Evolutionary conservation across 2,797 vertebrate genomes (phyloP).

Genomic region (Gymnodraco acuticeps): DNA sequence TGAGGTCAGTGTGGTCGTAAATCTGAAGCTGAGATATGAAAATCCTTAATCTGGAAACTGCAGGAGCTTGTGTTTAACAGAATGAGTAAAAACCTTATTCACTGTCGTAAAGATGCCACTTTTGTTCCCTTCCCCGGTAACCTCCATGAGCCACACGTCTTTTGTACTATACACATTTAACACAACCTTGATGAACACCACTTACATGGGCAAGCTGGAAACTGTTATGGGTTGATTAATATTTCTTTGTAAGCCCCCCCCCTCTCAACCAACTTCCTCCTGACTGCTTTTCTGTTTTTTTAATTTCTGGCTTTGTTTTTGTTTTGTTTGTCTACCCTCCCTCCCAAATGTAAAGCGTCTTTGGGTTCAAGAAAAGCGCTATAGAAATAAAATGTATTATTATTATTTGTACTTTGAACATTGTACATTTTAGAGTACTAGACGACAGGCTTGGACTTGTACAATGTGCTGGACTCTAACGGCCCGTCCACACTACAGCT

Average conservation of each 20-base stretch:
- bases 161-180: slow-evolving; percentile 47
- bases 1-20: slow-evolving; percentile 14
- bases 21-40: slow-evolving; percentile 38
- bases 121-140: slow-evolving; percentile 3
- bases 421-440: background rate
- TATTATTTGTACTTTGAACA: background rate
- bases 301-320: too few species aligned
- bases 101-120: slow-evolving; percentile 25
- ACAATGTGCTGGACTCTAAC: background rate
- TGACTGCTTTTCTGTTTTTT: too few species aligned
- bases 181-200: slow-evolving; percentile 52
- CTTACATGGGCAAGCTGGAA: slow-evolving; percentile 37
- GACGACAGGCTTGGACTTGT: background rate
- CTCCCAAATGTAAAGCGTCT: too few species aligned
- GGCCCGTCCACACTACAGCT: too few species aligned
- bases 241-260: too few species aligned
- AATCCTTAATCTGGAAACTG: slow-evolving; percentile 31
- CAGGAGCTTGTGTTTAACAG: slow-evolving; percentile 37
- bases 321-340: too few species aligned
- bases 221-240: background rate
- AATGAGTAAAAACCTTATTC: slow-evolving; percentile 37
- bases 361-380: too few species aligned
- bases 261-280: too few species aligned
- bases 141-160: slow-evolving; percentile 36
- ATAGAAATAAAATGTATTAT: too few species aligned